Conservation (phyloP, 2,113 vertebrate genomes). For the Cynocephalus volans region DNA sequence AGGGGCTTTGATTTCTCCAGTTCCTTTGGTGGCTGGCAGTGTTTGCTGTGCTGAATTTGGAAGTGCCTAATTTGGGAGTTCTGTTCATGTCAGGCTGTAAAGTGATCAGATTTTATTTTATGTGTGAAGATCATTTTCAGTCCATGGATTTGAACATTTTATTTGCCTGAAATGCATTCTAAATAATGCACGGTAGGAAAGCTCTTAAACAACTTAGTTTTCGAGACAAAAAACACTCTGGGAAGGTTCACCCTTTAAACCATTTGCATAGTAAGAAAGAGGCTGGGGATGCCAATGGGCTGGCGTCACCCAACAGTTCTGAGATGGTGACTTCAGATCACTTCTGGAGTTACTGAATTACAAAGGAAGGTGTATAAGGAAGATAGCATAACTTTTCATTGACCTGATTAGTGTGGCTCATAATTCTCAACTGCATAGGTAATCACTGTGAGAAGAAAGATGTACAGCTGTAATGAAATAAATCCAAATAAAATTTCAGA, state of each 20-base stretch:
- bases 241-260: constrained; percentile 40
- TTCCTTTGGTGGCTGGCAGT: constrained; percentile 71
- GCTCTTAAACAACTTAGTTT: constrained; percentile 41
- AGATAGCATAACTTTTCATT: background rate
- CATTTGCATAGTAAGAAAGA: background rate
- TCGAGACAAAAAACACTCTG: constrained; percentile 49
- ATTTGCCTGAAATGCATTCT: constrained; percentile 66
- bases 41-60: constrained; percentile 78
- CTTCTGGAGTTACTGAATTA: background rate
- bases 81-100: constrained; percentile 72
- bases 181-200: constrained; percentile 28
- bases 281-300: too few relatives aligned
- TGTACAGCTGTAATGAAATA: constrained; percentile 47
- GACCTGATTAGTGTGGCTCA: background rate
- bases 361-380: background rate
- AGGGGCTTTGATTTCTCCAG: constrained; percentile 76
- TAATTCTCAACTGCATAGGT: constrained; percentile 44
- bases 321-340: background rate
- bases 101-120: constrained; percentile 79
- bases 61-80: constrained; percentile 73
- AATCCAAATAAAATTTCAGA: constrained; percentile 43
- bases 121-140: constrained; percentile 76
- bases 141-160: constrained; percentile 73
- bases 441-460: background rate
- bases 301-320: background rate